Evolutionary conservation across 2,888 invertebrate genomes (phyloP).

Genomic region (Furcula furcula): DNA sequence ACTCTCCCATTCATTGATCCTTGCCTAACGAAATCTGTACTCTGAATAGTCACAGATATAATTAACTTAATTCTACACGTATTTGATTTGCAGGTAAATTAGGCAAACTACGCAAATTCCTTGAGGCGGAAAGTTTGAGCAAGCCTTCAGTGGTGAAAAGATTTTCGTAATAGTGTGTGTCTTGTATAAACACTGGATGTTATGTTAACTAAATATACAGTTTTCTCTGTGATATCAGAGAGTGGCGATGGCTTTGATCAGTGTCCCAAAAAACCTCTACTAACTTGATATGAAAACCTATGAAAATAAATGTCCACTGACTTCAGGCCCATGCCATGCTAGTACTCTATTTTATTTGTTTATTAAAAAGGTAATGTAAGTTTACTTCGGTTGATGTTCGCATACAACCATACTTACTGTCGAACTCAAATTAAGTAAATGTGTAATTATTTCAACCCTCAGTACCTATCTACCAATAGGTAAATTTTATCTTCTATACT

Average conservation of each 20-base stretch:
- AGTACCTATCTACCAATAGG: no score
- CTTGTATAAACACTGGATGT: slow-evolving; percentile 15
- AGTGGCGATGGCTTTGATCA: slow-evolving; percentile 40
- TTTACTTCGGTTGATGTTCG: no score
- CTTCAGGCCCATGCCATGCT: no score
- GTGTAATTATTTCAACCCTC: no score
- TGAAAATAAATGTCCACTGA: slow-evolving; percentile 10
- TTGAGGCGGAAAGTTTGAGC: slow-evolving; percentile 30
- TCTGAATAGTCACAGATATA: slow-evolving; percentile 24
- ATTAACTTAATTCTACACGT: slow-evolving; percentile 25
- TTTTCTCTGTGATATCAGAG: slow-evolving; percentile 12
- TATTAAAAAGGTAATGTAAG: no score
- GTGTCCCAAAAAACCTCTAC: slow-evolving; percentile 29
- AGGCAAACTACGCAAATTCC: slow-evolving; percentile 29
- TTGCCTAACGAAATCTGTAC: slow-evolving; percentile 12
- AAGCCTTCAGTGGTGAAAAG: slow-evolving; percentile 21
- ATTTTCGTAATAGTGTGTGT: slow-evolving; percentile 14
- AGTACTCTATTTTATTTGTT: no score
- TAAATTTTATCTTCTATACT: no score
- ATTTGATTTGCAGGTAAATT: slow-evolving; percentile 37
- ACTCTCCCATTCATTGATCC: slow-evolving; percentile 16
- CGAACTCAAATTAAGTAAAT: no score
- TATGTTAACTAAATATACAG: slow-evolving; percentile 10
- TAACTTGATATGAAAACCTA: slow-evolving; percentile 2
- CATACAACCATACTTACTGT: no score